Conservation (phyloP, 2,797 vertebrate genomes). For the Enteromius radiatus region DNA sequence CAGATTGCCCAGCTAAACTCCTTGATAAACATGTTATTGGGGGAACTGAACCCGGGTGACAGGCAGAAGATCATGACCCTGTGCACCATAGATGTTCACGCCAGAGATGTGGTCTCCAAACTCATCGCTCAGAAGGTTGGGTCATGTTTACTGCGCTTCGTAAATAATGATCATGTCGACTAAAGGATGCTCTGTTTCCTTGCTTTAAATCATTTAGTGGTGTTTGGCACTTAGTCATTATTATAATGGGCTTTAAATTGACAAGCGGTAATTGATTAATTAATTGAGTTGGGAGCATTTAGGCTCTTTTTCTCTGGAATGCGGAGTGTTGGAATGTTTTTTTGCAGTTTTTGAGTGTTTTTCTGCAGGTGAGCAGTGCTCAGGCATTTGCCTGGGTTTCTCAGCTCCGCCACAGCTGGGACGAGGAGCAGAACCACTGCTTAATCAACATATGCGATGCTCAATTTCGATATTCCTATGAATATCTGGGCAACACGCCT, state of each 20-base stretch:
- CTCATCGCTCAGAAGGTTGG: slow-evolving; percentile 82
- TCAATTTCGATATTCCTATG: slow-evolving; percentile 84
- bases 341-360: slow-evolving; percentile 1
- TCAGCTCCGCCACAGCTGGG: slow-evolving; percentile 81
- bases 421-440: slow-evolving; percentile 75
- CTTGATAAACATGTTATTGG: slow-evolving; percentile 80
- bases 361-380: slow-evolving; percentile 75
- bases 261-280: slow-evolving; percentile 34
- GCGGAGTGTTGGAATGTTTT: neutral
- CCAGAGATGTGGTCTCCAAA: slow-evolving; percentile 81
- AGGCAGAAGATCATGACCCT: slow-evolving; percentile 86
- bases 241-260: slow-evolving; percentile 36
- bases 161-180: slow-evolving; percentile 41
- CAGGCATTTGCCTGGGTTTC: slow-evolving; percentile 83
- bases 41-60: slow-evolving; percentile 79
- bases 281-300: slow-evolving; percentile 31
- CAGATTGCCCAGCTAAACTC: slow-evolving; percentile 83
- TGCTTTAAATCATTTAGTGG: slow-evolving; percentile 33
- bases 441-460: slow-evolving; percentile 82
- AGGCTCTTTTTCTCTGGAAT: neutral
- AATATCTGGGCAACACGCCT: slow-evolving; percentile 86
- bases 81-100: slow-evolving; percentile 83
- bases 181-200: slow-evolving; percentile 16
- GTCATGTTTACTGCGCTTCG: slow-evolving; percentile 33
- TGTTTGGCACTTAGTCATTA: slow-evolving; percentile 31